Conservation (phyloP, 2,113 vertebrate genomes). For the Sigmodon hispidus region DNA sequence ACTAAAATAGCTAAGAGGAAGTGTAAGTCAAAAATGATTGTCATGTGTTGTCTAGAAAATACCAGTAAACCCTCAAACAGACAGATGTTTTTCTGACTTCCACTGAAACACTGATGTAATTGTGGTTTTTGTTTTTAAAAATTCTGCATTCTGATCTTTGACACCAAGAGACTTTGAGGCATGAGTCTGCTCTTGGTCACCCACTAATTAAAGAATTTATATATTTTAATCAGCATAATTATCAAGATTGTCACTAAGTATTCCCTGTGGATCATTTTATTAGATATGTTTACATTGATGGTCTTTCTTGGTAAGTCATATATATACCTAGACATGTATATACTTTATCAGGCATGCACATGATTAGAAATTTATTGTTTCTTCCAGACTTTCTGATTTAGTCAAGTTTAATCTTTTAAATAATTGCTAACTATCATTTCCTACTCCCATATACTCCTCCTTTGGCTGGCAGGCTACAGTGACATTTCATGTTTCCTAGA, state of each 20-base stretch:
- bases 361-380: not conserved
- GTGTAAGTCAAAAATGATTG: not conserved
- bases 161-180: not conserved
- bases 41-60: not conserved
- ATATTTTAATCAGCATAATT: not conserved
- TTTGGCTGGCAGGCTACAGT: not conserved
- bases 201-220: not conserved
- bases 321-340: not conserved
- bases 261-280: not conserved
- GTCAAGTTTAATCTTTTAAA: not conserved
- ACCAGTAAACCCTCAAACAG: not conserved
- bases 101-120: not conserved
- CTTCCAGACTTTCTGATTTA: not conserved
- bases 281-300: not conserved
- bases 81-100: not conserved
- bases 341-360: not conserved
- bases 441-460: not conserved
- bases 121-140: not conserved
- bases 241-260: not conserved
- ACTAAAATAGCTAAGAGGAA: not conserved
- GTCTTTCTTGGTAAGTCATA: not conserved
- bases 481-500: not conserved
- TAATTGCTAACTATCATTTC: not conserved
- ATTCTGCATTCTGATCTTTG: not conserved
- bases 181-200: not conserved